Evolutionary conservation across 2,797 vertebrate species (phyloP).

Genomic region (Adelosebastes latens): DNA sequence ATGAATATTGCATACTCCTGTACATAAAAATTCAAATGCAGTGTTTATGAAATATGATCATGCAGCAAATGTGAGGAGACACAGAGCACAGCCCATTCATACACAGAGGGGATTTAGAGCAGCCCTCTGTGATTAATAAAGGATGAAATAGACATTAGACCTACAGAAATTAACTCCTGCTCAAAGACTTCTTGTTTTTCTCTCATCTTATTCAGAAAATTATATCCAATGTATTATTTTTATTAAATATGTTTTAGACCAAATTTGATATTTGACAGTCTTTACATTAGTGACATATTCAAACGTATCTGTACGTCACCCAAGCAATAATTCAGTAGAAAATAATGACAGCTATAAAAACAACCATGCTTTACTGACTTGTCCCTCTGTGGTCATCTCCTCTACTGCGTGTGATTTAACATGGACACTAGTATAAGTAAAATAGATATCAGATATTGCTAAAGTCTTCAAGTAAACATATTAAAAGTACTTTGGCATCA

Average conservation of each 20-base stretch:
- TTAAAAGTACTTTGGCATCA: not conserved
- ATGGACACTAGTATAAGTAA: conserved; percentile 54
- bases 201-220: conserved; percentile 17
- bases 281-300: conserved; percentile 37
- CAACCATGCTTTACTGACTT: conserved; percentile 48
- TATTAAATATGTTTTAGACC: conserved; percentile 4
- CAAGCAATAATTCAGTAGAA: conserved; percentile 37
- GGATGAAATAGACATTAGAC: conserved; percentile 75
- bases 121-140: conserved; percentile 79
- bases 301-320: conserved; percentile 39
- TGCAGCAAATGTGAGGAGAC: conserved; percentile 83
- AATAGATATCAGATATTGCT: conserved; percentile 46
- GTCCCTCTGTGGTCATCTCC: conserved; percentile 64
- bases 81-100: conserved; percentile 75
- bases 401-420: conserved; percentile 59
- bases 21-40: conserved; percentile 88
- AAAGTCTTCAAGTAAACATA: not conserved
- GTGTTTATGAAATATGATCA: conserved; percentile 88
- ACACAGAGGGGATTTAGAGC: conserved; percentile 73
- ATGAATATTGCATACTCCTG: conserved; percentile 86
- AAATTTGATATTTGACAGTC: conserved; percentile 41
- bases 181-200: conserved; percentile 32
- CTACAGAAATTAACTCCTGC: conserved; percentile 61
- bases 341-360: conserved; percentile 51
- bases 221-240: not conserved